Base-by-base conservation (phyloP, 2,888 invertebrate genomes). In the Charanyca ferruginea region DNA sequence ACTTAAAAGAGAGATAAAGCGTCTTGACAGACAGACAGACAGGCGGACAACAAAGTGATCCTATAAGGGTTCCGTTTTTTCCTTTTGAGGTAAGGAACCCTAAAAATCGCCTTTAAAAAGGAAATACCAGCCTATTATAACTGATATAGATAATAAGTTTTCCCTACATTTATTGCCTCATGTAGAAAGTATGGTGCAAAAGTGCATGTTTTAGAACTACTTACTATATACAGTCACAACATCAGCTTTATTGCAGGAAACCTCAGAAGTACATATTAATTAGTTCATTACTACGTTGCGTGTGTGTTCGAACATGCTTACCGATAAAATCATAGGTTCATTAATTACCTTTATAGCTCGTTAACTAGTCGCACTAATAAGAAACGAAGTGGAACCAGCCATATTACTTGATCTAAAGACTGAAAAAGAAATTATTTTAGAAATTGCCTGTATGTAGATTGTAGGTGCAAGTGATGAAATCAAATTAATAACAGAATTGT, bases 221-320 rank as follows among this genome's bases (percentile, higher is more conserved):
- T 28, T 28, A 28, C 28, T 7, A n/a, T n/a, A 9, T 20, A 41
- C 55, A 63, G n/a, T 28, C 23, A 42, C 35, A 18, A 47, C 48
- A 20, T 66, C 66, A 54, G 51, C 58, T 77, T 63, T 67, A 76
- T 77, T 70, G 66, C 74, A 66, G 54, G 49, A 65, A 60, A 68
- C 60, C 63, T 68, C 53, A 70, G 47, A 48, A 49, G 57, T 73
- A 73, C 73, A 61, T 72, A 69, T 75, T 80, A 80, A 81, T 75
- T 78, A 72, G 72, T 67, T 51, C 64, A 60, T 74, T 77, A 77
- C 41, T 78, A 71, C 35, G 47, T 80, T 66, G 81, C 79, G 79
- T 80, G 78, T 73, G 67, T 70, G 63, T 60, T 73, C 22, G 42
- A 71, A 66, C 75, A 66, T 59, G 75, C 58, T 66, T 61, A 32